Base-by-base conservation (phyloP, 2,888 invertebrate species). In the Coleophora deauratella region DNA sequence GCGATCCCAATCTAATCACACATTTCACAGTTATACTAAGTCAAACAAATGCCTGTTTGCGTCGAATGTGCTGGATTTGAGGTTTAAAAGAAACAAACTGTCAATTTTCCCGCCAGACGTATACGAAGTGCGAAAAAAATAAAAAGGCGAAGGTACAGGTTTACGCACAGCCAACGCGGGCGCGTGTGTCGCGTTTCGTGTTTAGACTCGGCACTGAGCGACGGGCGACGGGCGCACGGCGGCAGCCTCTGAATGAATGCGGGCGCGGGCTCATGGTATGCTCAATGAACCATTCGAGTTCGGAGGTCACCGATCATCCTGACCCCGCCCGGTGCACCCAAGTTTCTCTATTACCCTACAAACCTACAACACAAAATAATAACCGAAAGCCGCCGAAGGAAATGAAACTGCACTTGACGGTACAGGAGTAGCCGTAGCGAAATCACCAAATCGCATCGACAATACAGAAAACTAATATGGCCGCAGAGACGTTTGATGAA, bases 271-370 rank as follows among this genome's bases (percentile, higher is more conserved):
- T 62, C 57, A 54, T 78, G 77, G 65, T 72, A 69, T 72, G 67
- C 79, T 82, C 82, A 82, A 81, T 85, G 84, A 80, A 80, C 70
- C 78, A 76, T 72, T 69, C 65, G 68, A 73, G 82, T 80, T 80
- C 82, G 78, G 71, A 80, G 84, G 84, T 81, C 80, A 69, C 67
- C 63, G 60, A 64, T 70, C 68, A 72, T 73, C 67, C 62, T 75
- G 77, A 81, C 79, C 81, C 72, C 69, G 59, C 15, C 32, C 9
- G 21, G 6, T 15, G 57, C 50, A 55, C 62, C 52, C 59, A 62
- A 70, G 68, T 76, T 76, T 76, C 76, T 70, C 72, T 68, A 72
- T 66, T 68, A 74, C 70, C 71, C 72, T 68, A 74, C 54, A 64
- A 62, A 61, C 55, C 57, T 53, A 54, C 47, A 55, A 53, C 44